Evolutionary conservation across 2,888 invertebrate genomes (phyloP).

Genomic region (Stegophylla sp.): DNA sequence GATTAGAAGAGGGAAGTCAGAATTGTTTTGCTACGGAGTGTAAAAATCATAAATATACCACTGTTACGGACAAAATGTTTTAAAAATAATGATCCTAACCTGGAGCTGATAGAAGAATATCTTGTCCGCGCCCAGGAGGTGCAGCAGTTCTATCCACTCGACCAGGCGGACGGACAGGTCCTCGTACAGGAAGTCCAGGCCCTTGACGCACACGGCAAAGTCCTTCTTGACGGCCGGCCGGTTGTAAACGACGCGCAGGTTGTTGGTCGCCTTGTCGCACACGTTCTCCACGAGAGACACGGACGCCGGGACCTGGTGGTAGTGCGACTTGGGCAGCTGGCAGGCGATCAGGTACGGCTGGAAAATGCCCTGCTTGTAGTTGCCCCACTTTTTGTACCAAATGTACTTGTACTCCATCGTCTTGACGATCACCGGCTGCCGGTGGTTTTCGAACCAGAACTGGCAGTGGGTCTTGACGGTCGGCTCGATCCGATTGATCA

Average conservation of each 20-base stretch:
- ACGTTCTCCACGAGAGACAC: conserved; percentile 84
- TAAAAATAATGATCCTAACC: too few relatives aligned
- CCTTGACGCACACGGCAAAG: conserved; percentile 93
- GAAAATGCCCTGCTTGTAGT: conserved; percentile 87
- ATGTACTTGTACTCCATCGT: conserved; percentile 91
- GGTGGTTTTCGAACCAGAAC: conserved; percentile 86
- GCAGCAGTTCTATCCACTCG: conserved; percentile 92
- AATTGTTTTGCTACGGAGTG: conserved; percentile 90
- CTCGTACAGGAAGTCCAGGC: conserved; percentile 89
- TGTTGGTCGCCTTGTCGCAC: conserved; percentile 86
- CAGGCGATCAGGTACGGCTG: conserved; percentile 91
- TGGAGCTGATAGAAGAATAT: conserved; percentile 86
- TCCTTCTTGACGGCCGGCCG: conserved; percentile 76
- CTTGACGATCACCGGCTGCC: conserved; percentile 80
- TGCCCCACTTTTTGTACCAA: conserved; percentile 94
- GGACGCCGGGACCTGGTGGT: conserved; percentile 78
- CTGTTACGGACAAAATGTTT: too few relatives aligned
- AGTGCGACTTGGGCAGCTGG: conserved; percentile 77
- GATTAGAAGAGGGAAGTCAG: conserved; percentile 85
- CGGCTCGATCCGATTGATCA: conserved; percentile 89
- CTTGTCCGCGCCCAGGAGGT: conserved; percentile 86
- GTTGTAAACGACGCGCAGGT: conserved; percentile 81
- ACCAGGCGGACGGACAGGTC: conserved; percentile 87
- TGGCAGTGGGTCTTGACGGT: conserved; percentile 83
- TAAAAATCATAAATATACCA: too few relatives aligned